Base-by-base conservation (phyloP, 1,140 invertebrate species). In the Ectropis grisescens region DNA sequence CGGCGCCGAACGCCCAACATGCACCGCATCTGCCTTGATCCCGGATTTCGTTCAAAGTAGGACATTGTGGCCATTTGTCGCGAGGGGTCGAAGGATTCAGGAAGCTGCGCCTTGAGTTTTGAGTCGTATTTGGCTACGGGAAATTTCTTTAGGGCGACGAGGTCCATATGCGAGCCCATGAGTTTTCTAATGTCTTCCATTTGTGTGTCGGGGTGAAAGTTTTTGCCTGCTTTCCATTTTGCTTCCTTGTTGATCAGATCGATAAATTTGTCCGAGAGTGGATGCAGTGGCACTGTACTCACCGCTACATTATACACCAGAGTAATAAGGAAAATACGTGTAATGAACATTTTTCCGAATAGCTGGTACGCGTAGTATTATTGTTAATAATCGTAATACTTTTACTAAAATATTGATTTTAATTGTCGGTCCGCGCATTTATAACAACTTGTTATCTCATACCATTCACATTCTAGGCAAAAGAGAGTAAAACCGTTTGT, bases 1-100 rank as follows among this genome's bases (percentile, higher is more conserved):
- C 93, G 22, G 94, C 93, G 31, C 92, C 93, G 76, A 94, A 92
- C 9, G 93, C 92, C 88, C 89, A 90, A 58, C 88, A 90, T n/a
- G 86, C 89, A 19, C 88, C 89, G 32, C 80, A 79, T 49, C 2
- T n/a, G 24, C 6, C 24, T 26, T 26, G 24, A 26, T 26, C 24
- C 10, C 24, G 4, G 24, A 26, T 88, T 64, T 92, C 90, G 16
- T 68, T 70, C 29, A 93, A 86, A 0, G 91, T 91, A 1, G 90
- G 88, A 54, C 94, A 96, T 47, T 92, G 56, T 0, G 92, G 87
- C 93, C 94, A 95, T 25, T 91, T 66, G 22, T 75, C 62, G n/a
- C 93, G 68, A 0, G 92, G n/a, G 61, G 74, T 95, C 93, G 70
- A 96, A 96, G 25, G 83, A 70, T 2, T 86, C 84, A 0, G 93